Evolutionary conservation across 2,113 vertebrate genomes (phyloP).

Genomic region (Neolamprologus tretocephalus): DNA sequence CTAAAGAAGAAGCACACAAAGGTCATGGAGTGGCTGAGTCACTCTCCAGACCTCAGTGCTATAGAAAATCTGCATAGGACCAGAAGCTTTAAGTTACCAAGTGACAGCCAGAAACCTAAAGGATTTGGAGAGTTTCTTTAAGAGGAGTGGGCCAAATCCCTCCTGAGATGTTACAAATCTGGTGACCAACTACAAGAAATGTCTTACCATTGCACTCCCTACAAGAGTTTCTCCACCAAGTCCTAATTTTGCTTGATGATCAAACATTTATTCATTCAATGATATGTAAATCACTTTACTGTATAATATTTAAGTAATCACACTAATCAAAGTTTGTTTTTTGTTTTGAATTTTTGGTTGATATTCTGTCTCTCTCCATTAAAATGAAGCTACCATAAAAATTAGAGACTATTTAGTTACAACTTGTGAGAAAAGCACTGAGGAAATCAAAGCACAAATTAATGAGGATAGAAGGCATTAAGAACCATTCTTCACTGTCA

Average conservation of each 20-base stretch:
- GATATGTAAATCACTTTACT: background rate
- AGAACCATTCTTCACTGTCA: slow-evolving; percentile 35
- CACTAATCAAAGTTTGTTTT: background rate
- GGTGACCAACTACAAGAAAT: background rate
- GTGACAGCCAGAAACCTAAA: background rate
- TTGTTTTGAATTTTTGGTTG: background rate
- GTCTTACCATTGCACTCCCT: background rate
- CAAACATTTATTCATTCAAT: background rate
- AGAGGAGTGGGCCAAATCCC: background rate
- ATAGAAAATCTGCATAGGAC: background rate
- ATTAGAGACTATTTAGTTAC: background rate
- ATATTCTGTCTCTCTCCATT: background rate
- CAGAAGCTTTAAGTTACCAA: background rate
- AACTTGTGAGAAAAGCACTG: slow-evolving; percentile 22
- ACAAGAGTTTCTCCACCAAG: background rate
- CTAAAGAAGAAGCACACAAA: background rate
- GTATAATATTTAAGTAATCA: background rate
- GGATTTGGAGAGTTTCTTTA: background rate
- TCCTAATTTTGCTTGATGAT: background rate
- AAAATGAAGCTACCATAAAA: background rate
- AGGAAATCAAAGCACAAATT: background rate
- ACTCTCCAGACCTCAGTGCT: background rate
- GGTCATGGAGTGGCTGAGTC: background rate
- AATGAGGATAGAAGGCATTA: background rate
- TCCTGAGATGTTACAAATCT: background rate